Evolutionary conservation across 2,888 invertebrate species (phyloP).

Genomic region (Hermodice carunculata): DNA sequence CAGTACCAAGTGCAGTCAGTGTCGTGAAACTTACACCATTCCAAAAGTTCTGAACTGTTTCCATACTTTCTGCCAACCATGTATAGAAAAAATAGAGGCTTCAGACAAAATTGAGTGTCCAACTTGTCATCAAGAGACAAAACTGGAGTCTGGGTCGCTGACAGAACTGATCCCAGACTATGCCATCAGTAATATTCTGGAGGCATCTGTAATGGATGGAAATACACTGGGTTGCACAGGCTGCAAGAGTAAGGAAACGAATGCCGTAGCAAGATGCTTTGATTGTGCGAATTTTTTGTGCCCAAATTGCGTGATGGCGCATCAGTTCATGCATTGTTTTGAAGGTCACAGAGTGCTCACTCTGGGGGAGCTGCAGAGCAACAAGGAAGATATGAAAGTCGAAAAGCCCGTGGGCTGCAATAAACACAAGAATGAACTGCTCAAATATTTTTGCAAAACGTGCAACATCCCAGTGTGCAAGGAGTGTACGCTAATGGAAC

Average conservation of each 20-base stretch:
- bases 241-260: slow-evolving; percentile 94
- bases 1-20: slow-evolving; percentile 76
- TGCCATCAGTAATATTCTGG: slow-evolving; percentile 72
- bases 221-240: slow-evolving; percentile 82
- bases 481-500: slow-evolving; percentile 90
- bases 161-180: slow-evolving; percentile 79
- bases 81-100: slow-evolving; percentile 78
- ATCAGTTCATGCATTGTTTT: slow-evolving; percentile 99
- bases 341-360: slow-evolving; percentile 89
- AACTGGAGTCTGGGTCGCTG: slow-evolving; percentile 72
- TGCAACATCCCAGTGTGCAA: slow-evolving; percentile 95
- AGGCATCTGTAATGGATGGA: slow-evolving; percentile 63
- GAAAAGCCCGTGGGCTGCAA: slow-evolving; percentile 79
- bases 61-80: slow-evolving; percentile 87
- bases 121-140: slow-evolving; percentile 72
- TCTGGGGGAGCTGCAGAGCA: slow-evolving; percentile 73
- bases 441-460: slow-evolving; percentile 94
- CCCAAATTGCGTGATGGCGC: slow-evolving; percentile 97
- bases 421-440: slow-evolving; percentile 89
- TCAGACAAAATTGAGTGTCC: slow-evolving; percentile 84
- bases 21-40: slow-evolving; percentile 78
- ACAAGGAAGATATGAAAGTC: slow-evolving; percentile 71
- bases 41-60: slow-evolving; percentile 68
- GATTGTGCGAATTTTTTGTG: slow-evolving; percentile 97
- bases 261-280: slow-evolving; percentile 95